phyloP scores from a whole-genome alignment of 1,140 invertebrate genomes.

The Heliconius congener region DNA sequence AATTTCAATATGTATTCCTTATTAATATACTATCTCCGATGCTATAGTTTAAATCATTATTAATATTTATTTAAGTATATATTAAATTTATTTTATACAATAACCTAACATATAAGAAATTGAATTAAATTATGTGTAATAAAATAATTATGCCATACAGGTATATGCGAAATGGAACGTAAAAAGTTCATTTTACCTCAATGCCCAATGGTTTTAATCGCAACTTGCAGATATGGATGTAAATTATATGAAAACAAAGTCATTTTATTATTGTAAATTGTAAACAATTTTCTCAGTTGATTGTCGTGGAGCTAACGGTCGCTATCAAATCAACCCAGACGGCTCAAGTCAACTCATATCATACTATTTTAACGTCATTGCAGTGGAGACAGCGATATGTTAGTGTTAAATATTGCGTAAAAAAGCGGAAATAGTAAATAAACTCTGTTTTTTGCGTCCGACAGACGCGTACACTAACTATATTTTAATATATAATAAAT shows the following conservation, averaged over 20 bases:
- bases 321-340: constrained; percentile 49
- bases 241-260: constrained; percentile 1
- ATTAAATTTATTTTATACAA: too few species aligned
- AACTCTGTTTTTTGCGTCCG: constrained; percentile 15
- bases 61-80: too few species aligned
- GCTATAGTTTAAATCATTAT: too few species aligned
- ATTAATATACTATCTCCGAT: too few species aligned
- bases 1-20: too few species aligned
- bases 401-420: constrained; percentile 39
- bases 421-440: constrained; percentile 32
- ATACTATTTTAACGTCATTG: constrained; percentile 40
- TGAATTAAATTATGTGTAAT: background rate
- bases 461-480: background rate
- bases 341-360: constrained; percentile 30
- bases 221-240: background rate
- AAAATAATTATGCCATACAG: background rate
- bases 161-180: constrained; percentile 4
- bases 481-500: constrained; percentile 22
- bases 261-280: constrained; percentile 28
- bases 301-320: constrained; percentile 36
- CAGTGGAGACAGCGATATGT: background rate
- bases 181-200: background rate
- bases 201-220: background rate
- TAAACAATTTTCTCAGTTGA: constrained; percentile 46
- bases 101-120: background rate